Conservation (phyloP, 2,113 vertebrate species). For the Spilogale gracilis region DNA sequence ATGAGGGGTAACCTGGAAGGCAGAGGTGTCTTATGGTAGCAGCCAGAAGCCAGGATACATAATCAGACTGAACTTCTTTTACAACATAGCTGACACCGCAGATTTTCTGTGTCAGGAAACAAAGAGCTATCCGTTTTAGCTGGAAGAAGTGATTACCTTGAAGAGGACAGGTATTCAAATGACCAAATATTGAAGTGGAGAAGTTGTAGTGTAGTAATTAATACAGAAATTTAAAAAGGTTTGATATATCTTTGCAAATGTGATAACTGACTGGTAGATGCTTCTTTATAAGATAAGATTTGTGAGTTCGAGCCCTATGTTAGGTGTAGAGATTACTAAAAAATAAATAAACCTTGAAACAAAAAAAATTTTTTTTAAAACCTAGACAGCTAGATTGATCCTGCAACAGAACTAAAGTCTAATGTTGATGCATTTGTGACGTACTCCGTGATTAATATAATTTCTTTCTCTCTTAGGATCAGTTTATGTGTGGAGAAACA, state of each 20-base stretch:
- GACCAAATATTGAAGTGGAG: neutral
- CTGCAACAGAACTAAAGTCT: conserved; percentile 14
- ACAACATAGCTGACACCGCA: neutral
- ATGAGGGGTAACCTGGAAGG: neutral
- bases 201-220: neutral
- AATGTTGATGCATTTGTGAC: neutral
- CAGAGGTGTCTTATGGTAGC: neutral
- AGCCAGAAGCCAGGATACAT: neutral
- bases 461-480: conserved; percentile 90
- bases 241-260: neutral
- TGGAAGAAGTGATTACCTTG: conserved; percentile 26
- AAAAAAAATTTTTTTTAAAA: neutral
- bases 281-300: neutral
- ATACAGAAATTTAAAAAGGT: neutral
- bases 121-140: neutral
- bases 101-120: neutral
- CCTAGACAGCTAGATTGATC: neutral
- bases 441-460: neutral
- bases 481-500: conserved; percentile 94
- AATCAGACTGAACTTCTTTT: neutral
- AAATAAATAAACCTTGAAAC: neutral
- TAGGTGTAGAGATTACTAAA: neutral
- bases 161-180: neutral
- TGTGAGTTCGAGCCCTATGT: neutral
- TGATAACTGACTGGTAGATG: conserved; percentile 8